phyloP scores from a whole-genome alignment of 2,888 invertebrate genomes.

The Leucophora obtusa region DNA sequence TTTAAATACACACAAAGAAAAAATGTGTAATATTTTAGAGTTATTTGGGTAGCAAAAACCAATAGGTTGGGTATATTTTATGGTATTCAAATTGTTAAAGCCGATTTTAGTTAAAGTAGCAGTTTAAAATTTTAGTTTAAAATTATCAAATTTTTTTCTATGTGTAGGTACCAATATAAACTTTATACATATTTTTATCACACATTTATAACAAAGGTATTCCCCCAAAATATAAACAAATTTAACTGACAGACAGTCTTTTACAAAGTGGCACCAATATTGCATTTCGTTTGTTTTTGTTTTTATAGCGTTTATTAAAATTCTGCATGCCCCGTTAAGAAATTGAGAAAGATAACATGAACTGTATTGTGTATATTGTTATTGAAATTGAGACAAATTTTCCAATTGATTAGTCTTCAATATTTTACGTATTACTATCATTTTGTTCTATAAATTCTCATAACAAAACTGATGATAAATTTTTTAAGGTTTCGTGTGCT shows the following conservation, averaged over 20 bases:
- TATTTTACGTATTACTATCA: slow-evolving; percentile 24
- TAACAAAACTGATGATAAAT: slow-evolving; percentile 12
- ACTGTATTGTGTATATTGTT: slow-evolving; percentile 31
- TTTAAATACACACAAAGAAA: too few species aligned
- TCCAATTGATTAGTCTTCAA: slow-evolving; percentile 51
- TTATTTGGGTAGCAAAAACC: too few species aligned
- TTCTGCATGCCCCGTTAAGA: slow-evolving; percentile 41
- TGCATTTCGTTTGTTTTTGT: neutral
- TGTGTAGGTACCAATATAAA: too few species aligned
- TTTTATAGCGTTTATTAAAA: neutral
- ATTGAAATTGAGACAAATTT: slow-evolving; percentile 55
- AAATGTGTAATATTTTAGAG: too few species aligned
- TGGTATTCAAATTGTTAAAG: too few species aligned
- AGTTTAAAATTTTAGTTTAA: too few species aligned
- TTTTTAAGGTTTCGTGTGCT: slow-evolving; percentile 60
- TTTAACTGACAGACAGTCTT: slow-evolving; percentile 28
- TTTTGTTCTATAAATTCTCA: slow-evolving; percentile 49
- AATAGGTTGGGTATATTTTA: too few species aligned
- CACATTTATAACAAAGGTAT: slow-evolving; percentile 47
- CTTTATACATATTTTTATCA: neutral
- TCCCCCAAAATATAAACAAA: slow-evolving; percentile 46
- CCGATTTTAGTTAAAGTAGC: too few species aligned
- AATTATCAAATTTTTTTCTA: too few species aligned
- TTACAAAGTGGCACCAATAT: slow-evolving; percentile 9
- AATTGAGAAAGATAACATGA: slow-evolving; percentile 35